Evolutionary conservation across 2,113 vertebrate genomes (phyloP).

Genomic region (Maccullochella peelii): DNA sequence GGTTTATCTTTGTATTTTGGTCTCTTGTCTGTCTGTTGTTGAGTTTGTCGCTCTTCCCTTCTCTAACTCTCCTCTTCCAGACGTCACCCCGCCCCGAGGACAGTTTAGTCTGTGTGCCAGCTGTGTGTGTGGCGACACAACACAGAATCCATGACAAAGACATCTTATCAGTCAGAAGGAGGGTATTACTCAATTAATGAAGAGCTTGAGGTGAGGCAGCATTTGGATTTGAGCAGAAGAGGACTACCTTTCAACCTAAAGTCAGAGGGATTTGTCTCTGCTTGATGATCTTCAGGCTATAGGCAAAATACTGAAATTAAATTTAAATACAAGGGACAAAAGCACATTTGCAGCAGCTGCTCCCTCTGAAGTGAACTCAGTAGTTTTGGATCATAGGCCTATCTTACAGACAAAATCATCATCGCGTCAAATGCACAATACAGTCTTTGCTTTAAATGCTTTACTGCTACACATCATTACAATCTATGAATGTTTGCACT

Average conservation of each 20-base stretch:
- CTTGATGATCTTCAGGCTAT: background rate
- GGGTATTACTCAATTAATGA: conserved; percentile 48
- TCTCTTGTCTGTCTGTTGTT: conserved; percentile 31
- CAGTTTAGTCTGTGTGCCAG: conserved; percentile 44
- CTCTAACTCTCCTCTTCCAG: conserved; percentile 5
- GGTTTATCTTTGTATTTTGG: conserved; percentile 58
- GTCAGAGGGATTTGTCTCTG: too few relatives aligned
- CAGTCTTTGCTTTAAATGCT: conserved; percentile 29
- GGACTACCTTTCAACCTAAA: background rate
- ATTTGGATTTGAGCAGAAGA: background rate
- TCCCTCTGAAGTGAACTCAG: conserved; percentile 14
- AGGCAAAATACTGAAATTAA: conserved; percentile 6
- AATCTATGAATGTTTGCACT: conserved; percentile 62
- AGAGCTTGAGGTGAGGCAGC: conserved; percentile 33
- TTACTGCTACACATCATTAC: conserved; percentile 12
- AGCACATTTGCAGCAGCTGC: conserved; percentile 20
- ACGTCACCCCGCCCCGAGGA: conserved; percentile 21
- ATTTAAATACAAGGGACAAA: background rate
- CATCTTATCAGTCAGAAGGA: conserved; percentile 43
- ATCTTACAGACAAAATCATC: conserved; percentile 34
- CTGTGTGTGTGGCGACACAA: conserved; percentile 43
- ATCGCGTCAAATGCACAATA: conserved; percentile 33
- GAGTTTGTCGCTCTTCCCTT: conserved; percentile 20
- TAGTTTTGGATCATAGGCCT: conserved; percentile 8
- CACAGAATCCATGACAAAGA: conserved; percentile 12